phyloP scores from a whole-genome alignment of 2,888 invertebrate genomes.

The Aporophyla nigra region DNA sequence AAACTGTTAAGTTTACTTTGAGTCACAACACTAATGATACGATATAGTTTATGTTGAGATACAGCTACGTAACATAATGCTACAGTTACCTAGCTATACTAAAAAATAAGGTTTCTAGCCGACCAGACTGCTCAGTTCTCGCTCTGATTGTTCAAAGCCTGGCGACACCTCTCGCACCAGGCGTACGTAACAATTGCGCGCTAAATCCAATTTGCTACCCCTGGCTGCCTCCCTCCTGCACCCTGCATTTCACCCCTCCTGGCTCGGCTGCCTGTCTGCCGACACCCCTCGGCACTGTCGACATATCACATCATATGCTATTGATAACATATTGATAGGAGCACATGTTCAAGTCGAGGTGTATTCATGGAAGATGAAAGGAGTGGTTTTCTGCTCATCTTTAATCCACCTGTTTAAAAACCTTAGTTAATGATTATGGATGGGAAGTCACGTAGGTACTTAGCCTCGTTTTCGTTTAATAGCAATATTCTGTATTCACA shows the following conservation, averaged over 20 bases:
- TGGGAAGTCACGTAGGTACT: background rate
- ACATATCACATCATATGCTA: conserved; percentile 50
- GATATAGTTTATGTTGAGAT: background rate
- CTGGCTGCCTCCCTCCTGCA: conserved; percentile 36
- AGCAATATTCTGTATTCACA: background rate
- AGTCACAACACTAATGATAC: background rate
- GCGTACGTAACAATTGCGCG: conserved; percentile 57
- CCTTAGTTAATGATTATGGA: background rate
- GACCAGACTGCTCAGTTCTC: background rate
- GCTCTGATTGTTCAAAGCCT: conserved; percentile 48
- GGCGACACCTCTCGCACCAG: conserved; percentile 39
- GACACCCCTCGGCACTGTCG: conserved; percentile 27
- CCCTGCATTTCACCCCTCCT: conserved; percentile 15
- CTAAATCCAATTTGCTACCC: conserved; percentile 68
- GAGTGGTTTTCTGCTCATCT: background rate
- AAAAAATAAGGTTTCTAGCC: background rate
- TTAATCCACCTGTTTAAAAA: background rate
- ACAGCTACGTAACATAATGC: too few species aligned
- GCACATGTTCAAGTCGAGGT: background rate
- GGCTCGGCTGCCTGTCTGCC: conserved; percentile 49
- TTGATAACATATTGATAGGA: conserved; percentile 43
- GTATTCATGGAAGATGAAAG: background rate
- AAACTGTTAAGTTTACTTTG: conserved; percentile 6
- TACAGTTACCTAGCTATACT: background rate
- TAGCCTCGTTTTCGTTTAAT: background rate